Evolutionary conservation across 2,888 invertebrate genomes (phyloP), one percentile per base, ranked within the genome.

Genomic region (Acrobeloides nanus): DNA sequence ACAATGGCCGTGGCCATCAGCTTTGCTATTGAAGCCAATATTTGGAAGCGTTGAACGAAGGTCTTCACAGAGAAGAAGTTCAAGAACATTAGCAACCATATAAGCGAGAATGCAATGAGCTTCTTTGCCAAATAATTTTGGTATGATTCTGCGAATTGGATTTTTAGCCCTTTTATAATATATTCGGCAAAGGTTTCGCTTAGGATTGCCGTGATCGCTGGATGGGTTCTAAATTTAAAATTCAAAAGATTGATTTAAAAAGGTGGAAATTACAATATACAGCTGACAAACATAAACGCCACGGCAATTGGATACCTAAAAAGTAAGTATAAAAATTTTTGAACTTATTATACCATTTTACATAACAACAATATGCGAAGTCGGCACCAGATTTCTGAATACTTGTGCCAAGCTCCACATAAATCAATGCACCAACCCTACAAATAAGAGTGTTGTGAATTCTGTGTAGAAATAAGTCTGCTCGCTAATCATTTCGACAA

Each of bases 341-440:
- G 8, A 29, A 43, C 31, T 10, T 20, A n/a, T n/a, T n/a, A n/a
- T n/a, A 64, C 70, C 70, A 70, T 61, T 62, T 66, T 48, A 68
- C 65, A 46, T 64, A 66, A 42, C 62, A 60, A 18, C 66, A 44
- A 50, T 71, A 71, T 25, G 71, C 71, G 42, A 72, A 71, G 46
- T 71, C 71, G 18, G 64, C 64, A 3, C 71, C 71, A 10, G 64
- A 62, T 26, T 62, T 53, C 10, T 65, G 84, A 59, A 90, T 86
- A 31, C 84, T 84, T 0, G 89, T 88, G 17, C 90, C 90, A 48
- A 89, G 79, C 76, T 90, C 89, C 1, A 89, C 87, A 73, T 86
- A 88, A 74, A 87, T 88, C 5, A 88, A 80, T 0, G n/a, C 8
- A n/a, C n/a, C n/a, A n/a, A n/a, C n/a, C n/a, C n/a, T n/a, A n/a